phyloP scores from a whole-genome alignment of 2,797 vertebrate species.

The Amblyopsis hoosieri region DNA sequence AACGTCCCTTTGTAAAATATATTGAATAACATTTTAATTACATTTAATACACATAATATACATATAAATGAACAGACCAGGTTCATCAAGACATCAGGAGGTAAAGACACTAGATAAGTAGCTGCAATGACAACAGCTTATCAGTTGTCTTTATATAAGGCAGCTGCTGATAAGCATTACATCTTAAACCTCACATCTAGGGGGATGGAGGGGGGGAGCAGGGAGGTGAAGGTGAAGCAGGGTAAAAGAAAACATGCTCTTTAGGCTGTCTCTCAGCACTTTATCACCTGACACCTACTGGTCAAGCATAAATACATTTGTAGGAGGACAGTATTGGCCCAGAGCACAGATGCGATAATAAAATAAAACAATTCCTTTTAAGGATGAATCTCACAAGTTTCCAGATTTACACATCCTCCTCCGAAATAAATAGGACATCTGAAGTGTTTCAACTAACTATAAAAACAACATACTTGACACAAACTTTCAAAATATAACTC shows the following conservation, averaged over 20 bases:
- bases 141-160: conserved; percentile 45
- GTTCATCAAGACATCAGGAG: conserved; percentile 11
- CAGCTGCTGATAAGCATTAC: conserved; percentile 60
- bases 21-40: neutral
- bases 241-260: conserved; percentile 58
- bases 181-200: conserved; percentile 59
- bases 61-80: neutral
- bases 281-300: conserved; percentile 47
- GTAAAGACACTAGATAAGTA: conserved; percentile 32
- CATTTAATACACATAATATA: neutral
- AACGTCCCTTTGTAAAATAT: neutral
- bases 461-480: neutral
- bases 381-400: neutral
- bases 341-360: neutral
- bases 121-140: conserved; percentile 45
- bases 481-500: conserved; percentile 27
- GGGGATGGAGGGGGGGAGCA: conserved; percentile 36
- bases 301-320: conserved; percentile 8
- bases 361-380: too few species aligned
- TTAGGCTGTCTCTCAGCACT: conserved; percentile 51
- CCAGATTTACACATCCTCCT: neutral
- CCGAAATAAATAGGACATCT: neutral
- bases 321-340: neutral
- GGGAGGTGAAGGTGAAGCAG: conserved; percentile 11
- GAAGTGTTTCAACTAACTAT: neutral